phyloP scores from a whole-genome alignment of 2,888 invertebrate species.

The Spodoptera littoralis region DNA sequence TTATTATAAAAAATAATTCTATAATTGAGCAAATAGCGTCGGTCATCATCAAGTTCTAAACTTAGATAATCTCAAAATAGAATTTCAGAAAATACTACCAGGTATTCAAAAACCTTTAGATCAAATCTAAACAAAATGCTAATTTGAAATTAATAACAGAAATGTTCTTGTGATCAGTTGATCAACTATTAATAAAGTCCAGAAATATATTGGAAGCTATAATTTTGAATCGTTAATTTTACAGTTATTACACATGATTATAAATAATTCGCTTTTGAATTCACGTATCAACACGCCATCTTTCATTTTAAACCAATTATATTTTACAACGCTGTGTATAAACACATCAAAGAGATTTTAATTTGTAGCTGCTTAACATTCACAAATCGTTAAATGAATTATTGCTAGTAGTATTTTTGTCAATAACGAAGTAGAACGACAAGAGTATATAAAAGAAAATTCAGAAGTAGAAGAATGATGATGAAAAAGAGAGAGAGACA shows the following conservation, averaged over 20 bases:
- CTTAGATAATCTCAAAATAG: too few relatives aligned
- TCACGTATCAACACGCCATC: conserved; percentile 7
- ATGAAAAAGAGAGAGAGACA: too few relatives aligned
- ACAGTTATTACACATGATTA: conserved; percentile 15
- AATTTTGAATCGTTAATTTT: conserved; percentile 12
- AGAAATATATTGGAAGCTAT: conserved; percentile 9
- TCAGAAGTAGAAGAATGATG: too few relatives aligned
- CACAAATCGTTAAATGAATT: conserved; percentile 13
- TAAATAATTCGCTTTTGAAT: conserved; percentile 10
- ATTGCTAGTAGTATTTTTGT: neutral
- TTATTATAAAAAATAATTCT: too few relatives aligned
- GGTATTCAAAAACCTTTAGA: too few relatives aligned
- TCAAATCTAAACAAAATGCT: too few relatives aligned
- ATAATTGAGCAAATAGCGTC: too few relatives aligned
- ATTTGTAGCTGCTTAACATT: conserved; percentile 12
- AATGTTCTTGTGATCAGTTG: neutral
- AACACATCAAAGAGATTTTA: conserved; percentile 29
- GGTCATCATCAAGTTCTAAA: too few relatives aligned
- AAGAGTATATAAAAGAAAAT: too few relatives aligned
- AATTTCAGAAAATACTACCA: too few relatives aligned
- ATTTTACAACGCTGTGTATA: conserved; percentile 25
- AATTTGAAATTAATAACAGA: neutral
- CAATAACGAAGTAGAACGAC: too few relatives aligned
- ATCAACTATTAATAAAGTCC: neutral
- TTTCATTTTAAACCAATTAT: conserved; percentile 34